Base-by-base conservation (phyloP, 1,140 invertebrate genomes). In the Drosophila pseudoobscura region DNA sequence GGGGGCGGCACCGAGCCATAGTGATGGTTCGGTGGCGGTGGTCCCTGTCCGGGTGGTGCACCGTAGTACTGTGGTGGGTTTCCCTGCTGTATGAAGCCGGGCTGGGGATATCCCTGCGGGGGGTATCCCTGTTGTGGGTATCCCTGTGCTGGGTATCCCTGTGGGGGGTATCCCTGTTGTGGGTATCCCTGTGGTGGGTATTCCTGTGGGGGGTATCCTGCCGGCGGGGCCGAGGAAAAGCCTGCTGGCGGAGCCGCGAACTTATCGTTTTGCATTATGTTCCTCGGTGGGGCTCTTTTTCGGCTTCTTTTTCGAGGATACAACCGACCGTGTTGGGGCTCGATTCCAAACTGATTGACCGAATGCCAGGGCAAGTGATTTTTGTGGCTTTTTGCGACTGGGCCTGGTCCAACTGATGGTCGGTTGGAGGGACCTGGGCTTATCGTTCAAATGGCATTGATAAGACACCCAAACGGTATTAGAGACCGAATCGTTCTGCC, bases 41-140 rank as follows among this genome's bases (percentile, higher is more conserved):
- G 60, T 26, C 65, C 65, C 7, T 55, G 66, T 0, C 22, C 22
- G 29, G 29, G 29, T 7, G 29, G 29, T 31, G 31, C 31, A 31
- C 31, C 31, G 13, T 66, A 83, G 24, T 31, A 55, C 22, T 75
- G 54, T 43, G 75, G 66, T 3, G 66, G 53, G 45, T 70, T 65
- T 8, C 20, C 49, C 15, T 43, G 61, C 24, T 58, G 64, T 6
- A 44, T 61, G 51, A 8, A 39, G 44, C 20, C 64, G 68, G 13
- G 65, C 20, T 17, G 56, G 3, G 35, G 56, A 44, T 68, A 68
- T 22, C 55, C 44, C 26, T 13, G 55, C 7, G 31, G 61, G 26
- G 55, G 15, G 6, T 65, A 29, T 9, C 31, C 35, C 4, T 6
- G 4, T 17, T 24, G 13, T 0, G 45, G 54, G 31, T 47, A 44